These are phyloP conservation scores for Python bivittatus DNA, from an alignment of 2,113 vertebrate genomes.

Conservation along the genomic window DNA sequence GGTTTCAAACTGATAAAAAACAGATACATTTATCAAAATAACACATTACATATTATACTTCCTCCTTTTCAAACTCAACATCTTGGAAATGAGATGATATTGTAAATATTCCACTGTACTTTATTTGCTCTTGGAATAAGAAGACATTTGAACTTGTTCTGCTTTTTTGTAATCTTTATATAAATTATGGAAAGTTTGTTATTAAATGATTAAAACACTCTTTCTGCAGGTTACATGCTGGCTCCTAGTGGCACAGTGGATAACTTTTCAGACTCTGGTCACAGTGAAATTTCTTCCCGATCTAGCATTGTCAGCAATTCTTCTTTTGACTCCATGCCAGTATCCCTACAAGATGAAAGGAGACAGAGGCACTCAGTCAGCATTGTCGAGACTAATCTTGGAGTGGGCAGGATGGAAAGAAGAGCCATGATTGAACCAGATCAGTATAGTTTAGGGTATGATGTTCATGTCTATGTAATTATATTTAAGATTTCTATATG, in stretches of 20 bases:
- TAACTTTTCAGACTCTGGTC: slow-evolving; percentile 93
- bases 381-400: slow-evolving; percentile 82
- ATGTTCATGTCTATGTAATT: slow-evolving; percentile 24
- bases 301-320: slow-evolving; percentile 98
- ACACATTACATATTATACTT: background rate
- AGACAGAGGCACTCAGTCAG: slow-evolving; percentile 88
- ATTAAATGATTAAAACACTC: slow-evolving; percentile 38
- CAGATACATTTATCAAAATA: background rate
- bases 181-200: background rate
- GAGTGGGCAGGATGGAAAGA: slow-evolving; percentile 84
- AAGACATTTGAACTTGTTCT: background rate
- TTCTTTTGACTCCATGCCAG: slow-evolving; percentile 88
- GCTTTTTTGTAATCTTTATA: background rate
- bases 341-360: slow-evolving; percentile 84
- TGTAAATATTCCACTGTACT: background rate
- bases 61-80: background rate
- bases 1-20: background rate
- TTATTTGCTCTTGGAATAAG: background rate
- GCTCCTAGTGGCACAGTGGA: slow-evolving; percentile 85
- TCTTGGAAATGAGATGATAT: background rate
- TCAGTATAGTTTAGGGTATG: slow-evolving; percentile 94
- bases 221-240: slow-evolving; percentile 81
- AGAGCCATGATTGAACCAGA: slow-evolving; percentile 88
- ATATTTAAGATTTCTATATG: background rate
- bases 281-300: slow-evolving; percentile 96